Evolutionary conservation across 2,888 invertebrate genomes (phyloP), one percentile per base, ranked within the genome.

Genomic region (Taenaris catops): DNA sequence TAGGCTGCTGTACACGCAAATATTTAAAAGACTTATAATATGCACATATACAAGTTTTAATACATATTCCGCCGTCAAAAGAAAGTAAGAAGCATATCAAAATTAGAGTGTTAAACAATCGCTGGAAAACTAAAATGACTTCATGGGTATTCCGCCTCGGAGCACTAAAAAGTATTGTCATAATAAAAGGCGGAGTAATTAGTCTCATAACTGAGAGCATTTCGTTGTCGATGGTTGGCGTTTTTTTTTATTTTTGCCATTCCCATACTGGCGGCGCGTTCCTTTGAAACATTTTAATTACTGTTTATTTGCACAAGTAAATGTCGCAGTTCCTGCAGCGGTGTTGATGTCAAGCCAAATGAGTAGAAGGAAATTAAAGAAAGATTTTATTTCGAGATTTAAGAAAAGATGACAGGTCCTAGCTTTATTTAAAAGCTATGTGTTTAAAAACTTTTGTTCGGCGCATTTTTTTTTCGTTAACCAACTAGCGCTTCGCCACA

Each of bases 261-360:
- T 21, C 31, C 16, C 8, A 28, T 9, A 7, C 34, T 28, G 29
- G 12, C 37, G 39, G 33, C 41, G 40, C 38, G 20, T 29, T 46
- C 35, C 39, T 43, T 49, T 40, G 39, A 49, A 38, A 49, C 39
- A 49, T 46, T 43, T 49, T 49, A 49, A 49, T 43, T 42, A 39
- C 38, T 46, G n/a, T n/a, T n/a, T n/a, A 44, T 43, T 47, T 45
- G 34, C 35, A 35, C 33, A 38, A 41, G 44, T 46, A 46, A 39
- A 40, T 40, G 26, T 35, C 44, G 21, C 20, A 19, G 21, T 23
- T 25, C 12, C 29, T 23, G 37, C 27, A 31, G 24, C 33, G 21
- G 19, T 32, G 25, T 32, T 18, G 31, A 23, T 9, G 4, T 6
- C 19, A 8, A 9, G 21, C 21, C 9, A 20, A 12, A 19, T 5